Evolutionary conservation across 2,113 vertebrate species (phyloP), one percentile per base, ranked within the genome.

Genomic region (Eubucco bourcierii): DNA sequence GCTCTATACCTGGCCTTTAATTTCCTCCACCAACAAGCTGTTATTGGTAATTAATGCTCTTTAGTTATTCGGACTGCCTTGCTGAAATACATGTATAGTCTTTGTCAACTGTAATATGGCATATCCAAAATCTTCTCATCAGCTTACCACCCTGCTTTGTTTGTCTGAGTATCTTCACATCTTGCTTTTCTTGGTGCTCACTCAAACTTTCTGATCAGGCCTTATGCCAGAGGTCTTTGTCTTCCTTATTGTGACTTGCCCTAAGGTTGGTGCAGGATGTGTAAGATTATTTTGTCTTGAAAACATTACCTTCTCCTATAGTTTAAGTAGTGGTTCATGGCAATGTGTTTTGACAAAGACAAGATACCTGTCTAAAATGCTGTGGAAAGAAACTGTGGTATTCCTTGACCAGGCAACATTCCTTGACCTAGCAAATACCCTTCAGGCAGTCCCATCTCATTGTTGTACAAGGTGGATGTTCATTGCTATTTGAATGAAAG

Each of bases 1-100:
- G 58, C 84, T 87, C 80, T 58, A 4, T 92, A 90, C 89, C 89
- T 90, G 80, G 44, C 61, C 63, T 75, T 89, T 68, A 66, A 53
- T 90, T 87, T 84, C 63, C 47, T 79, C 34, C 47, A 52, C 53
- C 39, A 39, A 78, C 63, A 61, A 58, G 31, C 63, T 81, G 66
- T 63, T 75, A 0, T 39, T 79, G 81, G 10, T 76, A 73, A 73
- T 84, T 82, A 84, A 73, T 79, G 66, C 21, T 79, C 18, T 5
- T 5, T 1, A 41, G 73, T 12, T 75, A 31, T 24, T 60, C 64
- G 12, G 68, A 46, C n/a, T 90, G 56, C 3, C 19, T 39, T 80
- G 37, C 58, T 92, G 74, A 87, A 88, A 77, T 83, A 18, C 7
- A 7, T 34, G 12, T 15, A 1, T 12, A 71, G 72, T 25, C 3